Base-by-base conservation (phyloP, 2,888 invertebrate species). In the Spisula subtruncata region DNA sequence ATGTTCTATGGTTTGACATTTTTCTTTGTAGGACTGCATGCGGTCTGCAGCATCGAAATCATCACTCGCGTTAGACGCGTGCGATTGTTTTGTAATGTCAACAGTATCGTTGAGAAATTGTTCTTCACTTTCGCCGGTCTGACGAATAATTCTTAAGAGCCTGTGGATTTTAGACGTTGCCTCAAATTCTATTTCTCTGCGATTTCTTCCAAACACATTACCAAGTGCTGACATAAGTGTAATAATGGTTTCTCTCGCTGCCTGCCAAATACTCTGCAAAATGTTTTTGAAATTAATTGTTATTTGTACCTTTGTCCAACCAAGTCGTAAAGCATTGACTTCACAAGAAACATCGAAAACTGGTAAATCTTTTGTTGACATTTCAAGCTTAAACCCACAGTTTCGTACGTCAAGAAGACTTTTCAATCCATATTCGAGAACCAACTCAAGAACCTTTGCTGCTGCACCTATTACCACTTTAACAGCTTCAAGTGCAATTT, bases 301-400 rank as follows among this genome's bases (percentile, higher is more conserved):
- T 20, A 91, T 25, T 80, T 84, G 41, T 48, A 91, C 80, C 12
- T 25, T 86, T 66, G 25, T 91, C 91, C 91, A 91, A 32, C 91
- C 91, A 41, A 90, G 54, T 32, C 46, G 83, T 80, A 91, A 91
- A 12, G 87, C 89, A 60, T 93, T 89, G 2, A 93, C 89, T 35
- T 93, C 93, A 87, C 93, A 93, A 18, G 60, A 83, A 14, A 91
- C 90, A 56, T 88, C 75, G 83, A 91, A 88, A 10, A 89, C 85
- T 1, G 88, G 86, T 12, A 89, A 35, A 79, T 89, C 89, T 75
- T 48, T 60, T 18, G 89, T 90, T 35, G 89, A 84, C n/a, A 93
- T 16, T 86, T 87, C 25, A 12, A 92, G 60, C 54, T 89, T 85
- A 81, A 91, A 93, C 0, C 90, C 89, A 90, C 93, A 93, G 32